phyloP scores from a whole-genome alignment of 1,140 invertebrate genomes.

The Drosophila gunungcola region DNA sequence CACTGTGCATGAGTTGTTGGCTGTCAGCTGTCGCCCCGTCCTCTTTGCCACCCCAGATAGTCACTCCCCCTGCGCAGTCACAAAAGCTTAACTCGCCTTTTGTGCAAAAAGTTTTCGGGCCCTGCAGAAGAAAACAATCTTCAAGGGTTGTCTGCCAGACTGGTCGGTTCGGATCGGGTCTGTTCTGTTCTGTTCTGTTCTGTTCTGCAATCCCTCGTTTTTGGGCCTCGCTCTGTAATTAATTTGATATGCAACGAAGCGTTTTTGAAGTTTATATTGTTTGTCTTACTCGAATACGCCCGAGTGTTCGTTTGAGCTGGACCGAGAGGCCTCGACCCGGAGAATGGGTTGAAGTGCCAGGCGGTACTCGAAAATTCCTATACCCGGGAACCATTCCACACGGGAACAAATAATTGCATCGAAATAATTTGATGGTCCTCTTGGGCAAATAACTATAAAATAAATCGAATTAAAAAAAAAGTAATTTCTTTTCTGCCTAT shows the following conservation, averaged over 20 bases:
- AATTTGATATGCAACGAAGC: slow-evolving; percentile 83
- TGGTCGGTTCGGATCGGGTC: slow-evolving; percentile 23
- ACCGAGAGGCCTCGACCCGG: slow-evolving; percentile 48
- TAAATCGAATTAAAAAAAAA: no score
- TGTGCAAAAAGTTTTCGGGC: slow-evolving; percentile 71
- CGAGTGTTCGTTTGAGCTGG: slow-evolving; percentile 18
- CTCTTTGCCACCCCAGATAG: slow-evolving; percentile 19
- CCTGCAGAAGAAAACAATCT: slow-evolving; percentile 79
- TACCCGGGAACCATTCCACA: slow-evolving; percentile 20
- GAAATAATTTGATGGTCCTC: no score
- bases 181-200: slow-evolving; percentile 1
- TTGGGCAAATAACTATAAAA: no score
- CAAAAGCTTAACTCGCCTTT: slow-evolving; percentile 72
- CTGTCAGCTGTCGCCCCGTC: slow-evolving; percentile 65
- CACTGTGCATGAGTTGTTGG: slow-evolving; percentile 76
- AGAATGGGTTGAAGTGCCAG: slow-evolving; percentile 57
- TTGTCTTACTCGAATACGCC: slow-evolving; percentile 67
- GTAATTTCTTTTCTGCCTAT: no score
- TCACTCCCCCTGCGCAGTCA: slow-evolving; percentile 31
- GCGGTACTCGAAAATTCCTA: slow-evolving; percentile 48
- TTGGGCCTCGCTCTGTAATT: slow-evolving; percentile 69
- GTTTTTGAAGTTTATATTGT: slow-evolving; percentile 83
- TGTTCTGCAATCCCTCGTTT: slow-evolving; percentile 30
- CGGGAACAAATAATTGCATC: neutral
- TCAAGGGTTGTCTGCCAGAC: slow-evolving; percentile 75